A percentile compares a stretch with the other conserved stretches of the same genome.
These are phyloP conservation scores for Mythimna vitellina DNA, from an alignment of 2,888 invertebrate genomes.

Conservation along the genomic window DNA sequence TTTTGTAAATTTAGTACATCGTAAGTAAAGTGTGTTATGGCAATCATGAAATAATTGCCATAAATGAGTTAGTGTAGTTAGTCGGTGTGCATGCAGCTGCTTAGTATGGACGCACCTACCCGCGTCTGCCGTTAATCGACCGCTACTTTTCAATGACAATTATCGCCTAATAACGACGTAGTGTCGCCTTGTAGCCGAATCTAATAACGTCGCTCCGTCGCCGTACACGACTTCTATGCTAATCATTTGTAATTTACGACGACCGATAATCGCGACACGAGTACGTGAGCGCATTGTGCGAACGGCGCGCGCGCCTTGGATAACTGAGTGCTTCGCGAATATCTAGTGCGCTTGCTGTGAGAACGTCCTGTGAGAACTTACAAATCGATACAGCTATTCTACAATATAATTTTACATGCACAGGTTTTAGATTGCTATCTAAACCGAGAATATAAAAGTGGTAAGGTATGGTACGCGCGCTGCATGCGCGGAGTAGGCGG, in stretches of 20 bases:
- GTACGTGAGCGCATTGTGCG: slow-evolving; percentile 89
- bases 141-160: slow-evolving; percentile 86
- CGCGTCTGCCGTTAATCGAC: slow-evolving; percentile 87
- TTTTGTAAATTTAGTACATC: slow-evolving; percentile 1
- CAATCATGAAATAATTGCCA: slow-evolving; percentile 57
- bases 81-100: slow-evolving; percentile 71
- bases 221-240: slow-evolving; percentile 85
- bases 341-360: slow-evolving; percentile 67
- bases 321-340: slow-evolving; percentile 68
- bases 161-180: slow-evolving; percentile 87
- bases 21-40: neutral
- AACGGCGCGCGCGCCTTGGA: slow-evolving; percentile 72
- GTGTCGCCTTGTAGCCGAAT: slow-evolving; percentile 83
- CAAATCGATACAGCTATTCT: slow-evolving; percentile 73
- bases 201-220: slow-evolving; percentile 83
- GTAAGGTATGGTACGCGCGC: slow-evolving; percentile 67
- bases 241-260: slow-evolving; percentile 88
- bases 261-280: slow-evolving; percentile 87
- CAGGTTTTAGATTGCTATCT: slow-evolving; percentile 69
- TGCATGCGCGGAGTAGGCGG: slow-evolving; percentile 71
- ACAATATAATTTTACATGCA: slow-evolving; percentile 64
- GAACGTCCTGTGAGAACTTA: slow-evolving; percentile 76
- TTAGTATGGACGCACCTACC: slow-evolving; percentile 79
- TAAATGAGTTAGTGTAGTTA: slow-evolving; percentile 63
- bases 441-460: slow-evolving; percentile 72